Evolutionary conservation across 2,888 invertebrate genomes (phyloP).

Genomic region (Ypsolopha sequella): DNA sequence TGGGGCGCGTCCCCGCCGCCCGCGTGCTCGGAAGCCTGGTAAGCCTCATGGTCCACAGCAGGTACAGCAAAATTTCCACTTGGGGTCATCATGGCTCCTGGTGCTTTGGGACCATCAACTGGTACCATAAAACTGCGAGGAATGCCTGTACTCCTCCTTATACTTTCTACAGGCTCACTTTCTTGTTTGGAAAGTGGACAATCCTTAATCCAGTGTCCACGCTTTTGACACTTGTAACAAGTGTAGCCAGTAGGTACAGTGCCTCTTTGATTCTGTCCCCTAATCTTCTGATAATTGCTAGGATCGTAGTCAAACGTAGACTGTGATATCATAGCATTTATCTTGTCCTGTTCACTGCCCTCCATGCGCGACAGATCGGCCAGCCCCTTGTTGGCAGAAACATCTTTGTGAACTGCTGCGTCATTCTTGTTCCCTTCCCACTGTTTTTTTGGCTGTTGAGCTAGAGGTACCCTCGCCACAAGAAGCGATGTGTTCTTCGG

Average conservation of each 20-base stretch:
- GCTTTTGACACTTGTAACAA: constrained; percentile 94
- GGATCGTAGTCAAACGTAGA: constrained; percentile 98
- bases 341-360: constrained; percentile 97
- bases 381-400: constrained; percentile 73
- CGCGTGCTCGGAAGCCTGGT: constrained; percentile 75
- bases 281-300: constrained; percentile 91
- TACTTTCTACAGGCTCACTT: constrained; percentile 76
- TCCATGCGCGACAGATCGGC: constrained; percentile 91
- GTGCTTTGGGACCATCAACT: constrained; percentile 89
- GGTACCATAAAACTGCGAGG: constrained; percentile 96
- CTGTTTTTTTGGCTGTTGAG: constrained; percentile 81
- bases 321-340: constrained; percentile 97
- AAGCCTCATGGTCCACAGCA: constrained; percentile 82
- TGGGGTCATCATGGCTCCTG: constrained; percentile 92
- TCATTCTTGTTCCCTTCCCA: constrained; percentile 74
- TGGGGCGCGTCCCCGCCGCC: constrained; percentile 72
- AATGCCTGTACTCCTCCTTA: constrained; percentile 96
- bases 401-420: constrained; percentile 54
- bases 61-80: constrained; percentile 91
- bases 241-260: constrained; percentile 92
- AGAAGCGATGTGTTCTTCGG: constrained; percentile 98
- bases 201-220: constrained; percentile 98
- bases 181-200: constrained; percentile 79
- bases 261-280: constrained; percentile 90
- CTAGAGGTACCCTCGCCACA: constrained; percentile 92